Evolutionary conservation across 1,140 invertebrate genomes (phyloP), one percentile per base, ranked within the genome.

Genomic region (Drosophila lacertosa): DNA sequence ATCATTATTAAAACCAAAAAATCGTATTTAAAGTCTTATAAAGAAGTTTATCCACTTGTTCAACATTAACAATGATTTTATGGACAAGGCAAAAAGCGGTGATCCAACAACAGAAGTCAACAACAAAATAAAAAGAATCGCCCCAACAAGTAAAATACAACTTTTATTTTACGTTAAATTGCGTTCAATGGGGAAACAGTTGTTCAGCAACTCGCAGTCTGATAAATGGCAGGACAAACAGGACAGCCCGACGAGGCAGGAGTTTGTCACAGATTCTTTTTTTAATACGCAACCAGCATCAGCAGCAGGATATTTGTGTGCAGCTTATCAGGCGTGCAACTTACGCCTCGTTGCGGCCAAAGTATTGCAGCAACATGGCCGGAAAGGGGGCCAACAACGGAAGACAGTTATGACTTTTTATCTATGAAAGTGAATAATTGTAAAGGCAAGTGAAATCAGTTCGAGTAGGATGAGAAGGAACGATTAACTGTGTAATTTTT

Each of bases 121-220:
- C 44, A 24, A 24, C 11, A 48, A 59, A 59, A 24, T 15, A 48
- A 59, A 59, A 32, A 48, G 37, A 44, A 63, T 44, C 33, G 59
- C 13, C 15, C n/a, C 35, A 50, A 26, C 26, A 63, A 44, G 24
- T 22, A n/a, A 29, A n/a, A 32, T 39, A 29, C 50, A 63, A 53
- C 48, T 63, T 40, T 63, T 44, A 63, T 63, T 63, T 63, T 26
- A 63, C 59, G 59, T 48, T 40, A 50, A 63, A 63, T 63, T 63
- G 47, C 29, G 29, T 15, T 50, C 47, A 50, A 35, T 16, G 29
- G 37, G 47, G 53, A 63, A 42, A 22, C 59, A 37, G 45, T 62
- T 45, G 24, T 62, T 40, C 58, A 50, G 42, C 26, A 35, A 35
- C 47, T 50, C 47, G 15, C 29, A 50, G 29, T 29, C 20, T 59